Percentiles rank a stretch among this genome's conserved stretches.
phyloP scores from a whole-genome alignment of 2,113 vertebrate species.

The Siniperca chuatsi region DNA sequence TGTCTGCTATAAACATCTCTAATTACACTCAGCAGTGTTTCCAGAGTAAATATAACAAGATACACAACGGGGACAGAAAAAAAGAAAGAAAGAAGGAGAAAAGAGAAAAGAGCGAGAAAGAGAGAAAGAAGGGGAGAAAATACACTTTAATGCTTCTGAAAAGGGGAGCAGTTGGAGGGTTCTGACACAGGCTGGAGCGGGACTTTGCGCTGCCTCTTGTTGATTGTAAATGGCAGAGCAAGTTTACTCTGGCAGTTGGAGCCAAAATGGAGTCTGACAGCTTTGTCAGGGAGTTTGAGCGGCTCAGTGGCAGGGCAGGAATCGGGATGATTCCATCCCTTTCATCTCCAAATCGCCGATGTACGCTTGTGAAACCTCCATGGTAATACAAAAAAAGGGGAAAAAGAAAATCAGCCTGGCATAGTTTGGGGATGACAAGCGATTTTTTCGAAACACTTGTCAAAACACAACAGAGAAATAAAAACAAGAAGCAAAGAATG shows the following conservation, averaged over 20 bases:
- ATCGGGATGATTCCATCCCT: conserved; percentile 81
- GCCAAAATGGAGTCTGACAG: conserved; percentile 87
- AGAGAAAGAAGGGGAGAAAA: conserved; percentile 35
- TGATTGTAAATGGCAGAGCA: conserved; percentile 84
- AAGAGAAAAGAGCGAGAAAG: conserved; percentile 8
- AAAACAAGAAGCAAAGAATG: conserved; percentile 39
- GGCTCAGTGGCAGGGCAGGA: conserved; percentile 84
- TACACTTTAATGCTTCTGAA: conserved; percentile 51
- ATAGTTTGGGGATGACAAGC: conserved; percentile 80
- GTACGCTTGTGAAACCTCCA: conserved; percentile 74
- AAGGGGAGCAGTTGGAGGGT: conserved; percentile 64
- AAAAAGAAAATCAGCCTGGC: conserved; percentile 47
- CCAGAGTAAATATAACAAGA: conserved; percentile 30
- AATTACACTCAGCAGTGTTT: conserved; percentile 36
- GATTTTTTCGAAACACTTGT: conserved; percentile 64
- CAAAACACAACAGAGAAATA: conserved; percentile 69
- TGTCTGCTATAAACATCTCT: conserved; percentile 43
- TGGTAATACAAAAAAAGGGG: conserved; percentile 48
- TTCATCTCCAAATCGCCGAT: conserved; percentile 85
- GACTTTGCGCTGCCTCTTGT: conserved; percentile 63
- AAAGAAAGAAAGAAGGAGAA: neutral
- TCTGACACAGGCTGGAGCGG: conserved; percentile 73
- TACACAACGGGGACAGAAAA: conserved; percentile 20
- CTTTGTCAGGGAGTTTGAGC: conserved; percentile 87
- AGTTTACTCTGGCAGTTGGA: conserved; percentile 82